Base-by-base conservation (phyloP, 2,113 vertebrate genomes). In the Silurus glanis region DNA sequence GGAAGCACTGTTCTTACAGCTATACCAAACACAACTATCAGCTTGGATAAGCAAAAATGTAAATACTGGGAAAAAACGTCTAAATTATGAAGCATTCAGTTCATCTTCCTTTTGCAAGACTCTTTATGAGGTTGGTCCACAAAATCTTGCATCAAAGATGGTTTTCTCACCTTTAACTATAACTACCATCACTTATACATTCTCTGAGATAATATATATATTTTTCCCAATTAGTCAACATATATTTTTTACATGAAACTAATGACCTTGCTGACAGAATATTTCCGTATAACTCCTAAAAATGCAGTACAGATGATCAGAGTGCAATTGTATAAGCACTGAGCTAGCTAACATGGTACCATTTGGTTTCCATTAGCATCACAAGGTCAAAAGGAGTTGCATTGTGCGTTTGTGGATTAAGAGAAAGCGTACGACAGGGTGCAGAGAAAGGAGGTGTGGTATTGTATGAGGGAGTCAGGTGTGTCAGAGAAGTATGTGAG, bases 1-100 rank as follows among this genome's bases (percentile, higher is more conserved):
- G 91, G 23, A 89, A 25, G 72, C 86, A 56, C 92, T 91, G n/a
- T 53, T 12, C 3, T 58, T 58, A 56, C 19, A 2, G n/a, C 49
- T 45, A 9, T 10, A 21, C 3, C 4, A 23, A 12, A 10, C 19
- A 51, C 21, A 47, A 72, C 14, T 0, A 28, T 13, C 5, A 16
- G 66, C 13, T 45, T 71, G 67, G 16, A 47, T 8, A 13, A 56
- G 55, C 13, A 8, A 56, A 13, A 56, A 56, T 56, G 55, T 9
- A 56, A 56, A 56, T 9, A 64, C 62, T 64, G 62, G 12, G n/a
- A 21, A n/a, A 64, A 1, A 9, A 7, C 61, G 45, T 71, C 16
- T 3, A 47, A 45, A 47, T 19, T 9, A 72, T 47, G 17, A 45
- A 71, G 14, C 71, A 49, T 16, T 16, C 16, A 49, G 37, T 71